A percentile compares a stretch with the other conserved stretches of the same genome.
These are phyloP conservation scores for Drosophila teissieri DNA, from an alignment of 1,140 invertebrate species.

Conservation along the genomic window DNA sequence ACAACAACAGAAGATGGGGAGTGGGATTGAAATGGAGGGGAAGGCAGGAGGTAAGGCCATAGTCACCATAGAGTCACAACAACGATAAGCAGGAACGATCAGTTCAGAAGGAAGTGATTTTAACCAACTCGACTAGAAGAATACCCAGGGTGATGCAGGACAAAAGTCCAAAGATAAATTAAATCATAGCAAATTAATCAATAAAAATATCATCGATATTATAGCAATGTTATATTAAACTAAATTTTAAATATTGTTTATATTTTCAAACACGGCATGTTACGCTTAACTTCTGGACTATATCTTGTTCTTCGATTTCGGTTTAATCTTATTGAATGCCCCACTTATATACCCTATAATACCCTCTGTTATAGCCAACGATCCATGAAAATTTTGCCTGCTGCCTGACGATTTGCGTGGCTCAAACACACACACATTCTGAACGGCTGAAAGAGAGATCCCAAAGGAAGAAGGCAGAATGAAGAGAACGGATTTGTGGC, in stretches of 20 bases:
- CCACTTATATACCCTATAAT: background rate
- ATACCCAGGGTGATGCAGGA: slow-evolving; percentile 2
- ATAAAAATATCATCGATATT: no score
- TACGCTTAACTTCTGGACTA: no score
- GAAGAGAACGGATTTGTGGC: slow-evolving; percentile 8
- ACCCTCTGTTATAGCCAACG: slow-evolving; percentile 22
- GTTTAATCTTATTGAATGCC: no score
- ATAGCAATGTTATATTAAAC: no score
- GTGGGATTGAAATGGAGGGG: background rate
- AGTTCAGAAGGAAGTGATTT: slow-evolving; percentile 5
- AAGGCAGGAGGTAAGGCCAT: slow-evolving; percentile 15
- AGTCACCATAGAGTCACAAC: slow-evolving; percentile 45
- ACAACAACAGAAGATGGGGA: slow-evolving; percentile 23
- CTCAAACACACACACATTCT: slow-evolving; percentile 31
- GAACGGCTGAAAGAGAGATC: slow-evolving; percentile 1
- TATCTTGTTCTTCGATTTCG: no score
- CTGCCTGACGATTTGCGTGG: slow-evolving; percentile 64
- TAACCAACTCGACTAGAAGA: accelerated
- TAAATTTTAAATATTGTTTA: no score
- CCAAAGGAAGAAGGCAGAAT: slow-evolving; percentile 24
- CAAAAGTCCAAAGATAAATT: background rate
- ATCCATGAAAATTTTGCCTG: slow-evolving; percentile 32
- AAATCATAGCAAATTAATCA: no score
- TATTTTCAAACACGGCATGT: no score
- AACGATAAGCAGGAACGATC: slow-evolving; percentile 49